Percentiles rank a stretch among this genome's conserved stretches.
Conservation (phyloP, 37 sponge, comb jelly and placozoan genomes). For the Agelas oroides region DNA sequence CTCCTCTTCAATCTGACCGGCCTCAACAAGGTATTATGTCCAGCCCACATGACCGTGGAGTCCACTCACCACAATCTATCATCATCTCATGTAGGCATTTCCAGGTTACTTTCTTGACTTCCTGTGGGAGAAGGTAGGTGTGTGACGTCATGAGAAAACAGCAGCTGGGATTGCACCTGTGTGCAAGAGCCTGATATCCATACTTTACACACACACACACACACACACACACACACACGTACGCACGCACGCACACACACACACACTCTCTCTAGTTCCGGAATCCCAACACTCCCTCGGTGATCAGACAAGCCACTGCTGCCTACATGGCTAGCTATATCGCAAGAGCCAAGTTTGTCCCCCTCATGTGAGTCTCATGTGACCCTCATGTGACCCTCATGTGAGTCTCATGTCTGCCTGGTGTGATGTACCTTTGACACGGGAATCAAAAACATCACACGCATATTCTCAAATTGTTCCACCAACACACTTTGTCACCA, state of each 20-base stretch:
- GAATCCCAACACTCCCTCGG: conserved; percentile 54
- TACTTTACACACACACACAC: background rate
- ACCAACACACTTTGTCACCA: too few species aligned
- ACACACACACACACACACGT: too few species aligned
- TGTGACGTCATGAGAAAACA: background rate
- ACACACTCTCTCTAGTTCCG: conserved; percentile 40
- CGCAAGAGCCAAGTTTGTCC: conserved; percentile 83
- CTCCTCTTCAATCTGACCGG: conserved; percentile 77
- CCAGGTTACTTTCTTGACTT: conserved; percentile 63
- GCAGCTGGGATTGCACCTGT: too few species aligned
- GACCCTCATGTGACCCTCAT: background rate
- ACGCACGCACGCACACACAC: too few species aligned
- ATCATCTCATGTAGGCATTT: conserved; percentile 40
- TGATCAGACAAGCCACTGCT: conserved; percentile 61
- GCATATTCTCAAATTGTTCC: too few species aligned
- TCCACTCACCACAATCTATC: too few species aligned
- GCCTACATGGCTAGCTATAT: conserved; percentile 88
- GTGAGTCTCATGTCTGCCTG: too few species aligned
- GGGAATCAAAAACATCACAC: too few species aligned
- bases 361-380: conserved; percentile 38
- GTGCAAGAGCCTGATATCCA: background rate
- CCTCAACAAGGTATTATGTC: conserved; percentile 61
- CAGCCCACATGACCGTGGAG: too few species aligned
- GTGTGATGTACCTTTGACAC: too few species aligned
- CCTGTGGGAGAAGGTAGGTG: conserved; percentile 66